Evolutionary conservation across 2,797 vertebrate species (phyloP).

Genomic region (Meriones psammophilus): DNA sequence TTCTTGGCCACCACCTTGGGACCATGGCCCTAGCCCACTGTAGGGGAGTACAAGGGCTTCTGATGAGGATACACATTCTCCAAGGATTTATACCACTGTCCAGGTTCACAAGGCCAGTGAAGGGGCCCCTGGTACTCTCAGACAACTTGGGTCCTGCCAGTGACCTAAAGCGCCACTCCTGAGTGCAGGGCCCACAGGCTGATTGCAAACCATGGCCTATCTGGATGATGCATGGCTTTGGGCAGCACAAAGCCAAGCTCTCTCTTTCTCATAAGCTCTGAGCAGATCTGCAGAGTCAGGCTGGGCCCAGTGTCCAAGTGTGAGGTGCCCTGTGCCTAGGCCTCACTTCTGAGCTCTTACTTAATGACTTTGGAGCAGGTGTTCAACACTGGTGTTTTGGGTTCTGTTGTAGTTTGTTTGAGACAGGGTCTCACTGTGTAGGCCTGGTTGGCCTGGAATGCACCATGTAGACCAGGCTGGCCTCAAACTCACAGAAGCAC

Average conservation of each 20-base stretch:
- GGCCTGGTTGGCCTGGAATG: not conserved
- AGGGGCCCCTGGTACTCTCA: no score
- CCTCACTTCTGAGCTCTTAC: no score
- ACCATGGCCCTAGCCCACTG: not conserved
- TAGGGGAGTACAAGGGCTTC: fast-evolving
- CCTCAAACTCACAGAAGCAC: not conserved
- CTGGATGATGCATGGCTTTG: not conserved
- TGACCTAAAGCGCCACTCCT: not conserved
- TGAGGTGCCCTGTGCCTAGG: not conserved
- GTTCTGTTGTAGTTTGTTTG: not conserved
- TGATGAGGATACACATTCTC: not conserved
- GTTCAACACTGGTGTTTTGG: not conserved
- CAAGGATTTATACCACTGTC: not conserved
- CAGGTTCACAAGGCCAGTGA: not conserved
- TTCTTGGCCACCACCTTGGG: not conserved
- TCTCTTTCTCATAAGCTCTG: not conserved
- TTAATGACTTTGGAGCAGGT: not conserved
- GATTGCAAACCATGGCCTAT: not conserved
- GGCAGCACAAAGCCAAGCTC: not conserved
- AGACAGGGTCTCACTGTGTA: not conserved
- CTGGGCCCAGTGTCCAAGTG: fast-evolving
- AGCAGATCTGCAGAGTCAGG: not conserved
- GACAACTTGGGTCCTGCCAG: no score
- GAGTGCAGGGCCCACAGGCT: not conserved
- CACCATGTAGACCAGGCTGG: not conserved